A percentile compares a stretch with the other conserved stretches of the same genome.
Conservation (phyloP, 1,140 invertebrate species). For the Hestina assimilis region DNA sequence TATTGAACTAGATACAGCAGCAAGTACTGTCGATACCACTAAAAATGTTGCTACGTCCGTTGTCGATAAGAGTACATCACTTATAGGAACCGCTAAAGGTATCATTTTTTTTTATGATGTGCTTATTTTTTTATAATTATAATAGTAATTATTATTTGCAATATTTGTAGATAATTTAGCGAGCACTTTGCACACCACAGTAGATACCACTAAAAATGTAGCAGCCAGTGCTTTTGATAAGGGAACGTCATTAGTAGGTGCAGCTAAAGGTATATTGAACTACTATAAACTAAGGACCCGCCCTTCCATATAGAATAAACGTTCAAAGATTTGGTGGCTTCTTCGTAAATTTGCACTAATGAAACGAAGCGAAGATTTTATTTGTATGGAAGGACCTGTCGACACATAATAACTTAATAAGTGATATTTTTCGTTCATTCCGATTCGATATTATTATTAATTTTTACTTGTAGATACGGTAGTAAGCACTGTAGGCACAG, state of each 20-base stretch:
- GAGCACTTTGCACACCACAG: constrained; percentile 40
- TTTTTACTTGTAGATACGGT: constrained; percentile 37
- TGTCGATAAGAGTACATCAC: constrained; percentile 36
- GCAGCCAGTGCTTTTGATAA: constrained; percentile 41
- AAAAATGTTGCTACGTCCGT: constrained; percentile 38
- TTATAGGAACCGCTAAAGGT: constrained; percentile 37
- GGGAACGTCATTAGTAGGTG: constrained; percentile 36
- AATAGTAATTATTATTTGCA: neutral
- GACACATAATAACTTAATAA: too few species aligned
- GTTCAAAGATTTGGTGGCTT: too few species aligned
- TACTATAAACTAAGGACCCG: too few species aligned
- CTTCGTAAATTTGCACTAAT: too few species aligned
- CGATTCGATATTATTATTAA: too few species aligned
- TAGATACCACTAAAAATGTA: constrained; percentile 48
- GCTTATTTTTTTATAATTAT: neutral
- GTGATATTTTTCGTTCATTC: too few species aligned
- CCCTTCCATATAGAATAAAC: too few species aligned
- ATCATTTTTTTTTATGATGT: neutral
- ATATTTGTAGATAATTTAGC: constrained; percentile 46
- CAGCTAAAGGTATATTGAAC: constrained; percentile 20
- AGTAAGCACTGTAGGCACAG: constrained; percentile 39
- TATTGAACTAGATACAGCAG: neutral
- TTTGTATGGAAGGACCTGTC: too few species aligned
- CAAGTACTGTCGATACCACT: constrained; percentile 36
- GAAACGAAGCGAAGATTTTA: too few species aligned